Evolutionary conservation across 2,113 vertebrate genomes (phyloP), one percentile per base, ranked within the genome.

Genomic region (Takifugu bimaculatus): DNA sequence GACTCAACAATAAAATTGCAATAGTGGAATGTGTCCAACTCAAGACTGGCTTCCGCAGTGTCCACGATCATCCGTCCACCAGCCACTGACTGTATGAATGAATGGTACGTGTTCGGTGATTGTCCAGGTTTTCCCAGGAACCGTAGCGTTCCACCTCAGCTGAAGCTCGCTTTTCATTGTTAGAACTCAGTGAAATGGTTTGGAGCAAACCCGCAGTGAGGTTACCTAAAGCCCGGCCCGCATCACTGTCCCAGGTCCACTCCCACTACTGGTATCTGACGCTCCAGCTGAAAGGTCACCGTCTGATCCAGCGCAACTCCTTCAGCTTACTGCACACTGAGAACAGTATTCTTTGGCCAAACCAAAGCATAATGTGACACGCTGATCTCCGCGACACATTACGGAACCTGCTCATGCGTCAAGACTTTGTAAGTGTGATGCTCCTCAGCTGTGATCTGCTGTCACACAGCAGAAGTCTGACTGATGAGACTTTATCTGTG

Each of bases 401-500:
- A 62, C 57, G 55, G 64, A 69, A 68, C 67, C 72, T 54, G 51
- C 54, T 72, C 63, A 5, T 62, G 70, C 55, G n/a, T 71, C 48
- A 27, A 63, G 25, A 57, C 76, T 77, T 76, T 77, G 57, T 47
- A 57, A 73, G 51, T 54, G 68, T 74, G 80, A 78, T 70, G 63
- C 63, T 60, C 71, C 57, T 82, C 73, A 76, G 78, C 73, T 75
- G 77, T 72, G 64, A 84, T 80, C 72, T 45, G 63, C 66, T 73
- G 73, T 82, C 70, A 64, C 49, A 10, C 54, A 65, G 58, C 29
- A 58, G 58, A 56, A 63, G 58, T 84, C 78, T 82, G 82, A 85
- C 80, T 81, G 79, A 85, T 87, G 80, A 72, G 77, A 80, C 53
- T 74, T 70, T 74, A 83, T 86, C 78, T 76, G 60, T 26, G 75